Evolutionary conservation across 2,113 vertebrate genomes (phyloP).

Genomic region (Ochotona curzoniae): DNA sequence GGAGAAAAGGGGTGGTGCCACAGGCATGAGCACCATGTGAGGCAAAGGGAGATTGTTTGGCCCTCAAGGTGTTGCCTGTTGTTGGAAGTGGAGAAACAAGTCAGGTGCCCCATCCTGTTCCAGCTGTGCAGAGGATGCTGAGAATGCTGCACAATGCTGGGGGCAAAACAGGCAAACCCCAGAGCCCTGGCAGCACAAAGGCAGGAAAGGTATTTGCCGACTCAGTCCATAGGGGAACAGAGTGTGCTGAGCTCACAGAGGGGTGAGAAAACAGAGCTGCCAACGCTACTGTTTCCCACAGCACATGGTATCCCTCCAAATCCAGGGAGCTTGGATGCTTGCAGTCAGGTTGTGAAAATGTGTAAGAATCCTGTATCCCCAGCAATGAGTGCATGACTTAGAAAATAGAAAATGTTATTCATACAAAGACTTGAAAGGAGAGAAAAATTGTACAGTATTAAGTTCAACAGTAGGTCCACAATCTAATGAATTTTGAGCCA

Average conservation of each 20-base stretch:
- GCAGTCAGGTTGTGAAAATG: not conserved
- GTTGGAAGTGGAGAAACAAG: not conserved
- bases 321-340: not conserved
- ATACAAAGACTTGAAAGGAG: conserved; percentile 32
- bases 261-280: not conserved
- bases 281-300: not conserved
- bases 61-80: not conserved
- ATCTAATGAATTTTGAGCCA: not conserved
- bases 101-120: not conserved
- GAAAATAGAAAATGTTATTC: not conserved
- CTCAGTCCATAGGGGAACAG: not conserved
- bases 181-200: not conserved
- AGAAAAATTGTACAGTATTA: not conserved
- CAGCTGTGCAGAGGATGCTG: not conserved
- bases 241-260: not conserved
- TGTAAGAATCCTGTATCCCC: not conserved
- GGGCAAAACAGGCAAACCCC: fast-evolving
- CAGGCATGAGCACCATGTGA: not conserved
- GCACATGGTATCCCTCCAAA: not conserved
- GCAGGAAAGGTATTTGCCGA: not conserved
- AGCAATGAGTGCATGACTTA: not conserved
- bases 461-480: not conserved
- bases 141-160: not conserved
- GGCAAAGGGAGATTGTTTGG: not conserved
- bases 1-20: not conserved